Base-by-base conservation (phyloP, 2,888 invertebrate species). In the Philonicus albiceps region DNA sequence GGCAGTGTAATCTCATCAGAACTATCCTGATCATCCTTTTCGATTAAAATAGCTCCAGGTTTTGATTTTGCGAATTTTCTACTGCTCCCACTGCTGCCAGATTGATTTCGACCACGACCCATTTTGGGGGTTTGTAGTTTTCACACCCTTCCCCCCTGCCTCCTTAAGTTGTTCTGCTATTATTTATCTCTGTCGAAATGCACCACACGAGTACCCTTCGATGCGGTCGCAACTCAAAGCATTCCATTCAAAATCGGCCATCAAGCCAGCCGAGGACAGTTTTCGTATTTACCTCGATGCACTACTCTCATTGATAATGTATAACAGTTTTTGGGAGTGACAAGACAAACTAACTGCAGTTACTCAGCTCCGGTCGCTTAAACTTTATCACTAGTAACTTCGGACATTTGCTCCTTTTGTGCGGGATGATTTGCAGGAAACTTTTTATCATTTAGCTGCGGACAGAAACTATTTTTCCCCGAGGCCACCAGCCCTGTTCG, bases 101-200 rank as follows among this genome's bases (percentile, higher is more conserved):
- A 37, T 27, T 72, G 84, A 73, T 81, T 81, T 22, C 84, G 84
- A 73, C 84, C 73, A 73, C 84, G 84, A 84, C 31, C 84, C 84
- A 84, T 84, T 73, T 49, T 83, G 11, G n/a, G 31, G 22, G 30
- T 8, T 13, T 53, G 55, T 27, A 80, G 13, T 40, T 30, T 31
- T 55, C 80, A 30, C 80, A 16, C n/a, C 53, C 64, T 64, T 64
- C 22, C 22, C 64, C 27, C 22, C 22, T 22, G 64, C 22, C 7
- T 64, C 22, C 8, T 43, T 2, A 2, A 49, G 16, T n/a, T n/a
- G 8, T 27, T 19, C 53, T 0, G 53, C 7, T 27, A 13, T 11
- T 11, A 43, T 49, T 78, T 43, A 64, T 3, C 64, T 27, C 64
- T 64, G 22, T 22, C 7, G 64, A 64, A 64, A 64, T 64, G 22